A percentile compares a stretch with the other conserved stretches of the same genome.
These are phyloP conservation scores for Catocala fraxini DNA, from an alignment of 2,888 invertebrate species.

Conservation along the genomic window DNA sequence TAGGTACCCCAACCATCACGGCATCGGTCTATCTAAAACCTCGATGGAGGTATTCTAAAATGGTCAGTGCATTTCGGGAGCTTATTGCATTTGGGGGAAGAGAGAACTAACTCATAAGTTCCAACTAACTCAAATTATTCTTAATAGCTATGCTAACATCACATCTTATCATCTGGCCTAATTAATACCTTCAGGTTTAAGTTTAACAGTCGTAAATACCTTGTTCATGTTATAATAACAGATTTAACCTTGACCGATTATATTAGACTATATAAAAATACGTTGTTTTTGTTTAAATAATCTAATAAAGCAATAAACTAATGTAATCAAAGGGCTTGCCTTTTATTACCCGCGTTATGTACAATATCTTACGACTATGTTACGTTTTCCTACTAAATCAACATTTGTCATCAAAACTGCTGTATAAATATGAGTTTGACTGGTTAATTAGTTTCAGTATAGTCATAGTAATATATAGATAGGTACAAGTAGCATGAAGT, in stretches of 20 bases:
- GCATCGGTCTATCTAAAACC: too few species aligned
- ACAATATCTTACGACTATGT: slow-evolving; percentile 17
- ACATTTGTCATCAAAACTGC: slow-evolving; percentile 13
- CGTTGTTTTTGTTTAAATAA: neutral
- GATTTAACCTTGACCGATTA: neutral
- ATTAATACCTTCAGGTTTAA: too few species aligned
- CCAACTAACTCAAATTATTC: too few species aligned
- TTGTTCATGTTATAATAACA: neutral
- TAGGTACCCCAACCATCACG: too few species aligned
- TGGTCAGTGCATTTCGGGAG: too few species aligned
- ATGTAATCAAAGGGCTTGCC: slow-evolving; percentile 1
- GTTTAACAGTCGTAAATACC: neutral
- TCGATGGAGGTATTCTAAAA: too few species aligned
- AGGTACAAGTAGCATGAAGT: slow-evolving; percentile 30
- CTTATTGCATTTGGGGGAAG: too few species aligned
- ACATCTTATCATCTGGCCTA: too few species aligned
- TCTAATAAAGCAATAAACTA: slow-evolving; percentile 15
- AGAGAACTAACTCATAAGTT: too few species aligned
- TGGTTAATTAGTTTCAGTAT: slow-evolving; percentile 20
- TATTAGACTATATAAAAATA: neutral
- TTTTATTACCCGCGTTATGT: slow-evolving; percentile 38
- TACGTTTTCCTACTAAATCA: slow-evolving; percentile 13
- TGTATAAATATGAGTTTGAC: slow-evolving; percentile 34
- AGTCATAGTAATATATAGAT: slow-evolving; percentile 1
- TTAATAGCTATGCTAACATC: too few species aligned